Evolutionary conservation across 2,888 invertebrate genomes (phyloP), one percentile per base, ranked within the genome.

Genomic region (Troides helena): DNA sequence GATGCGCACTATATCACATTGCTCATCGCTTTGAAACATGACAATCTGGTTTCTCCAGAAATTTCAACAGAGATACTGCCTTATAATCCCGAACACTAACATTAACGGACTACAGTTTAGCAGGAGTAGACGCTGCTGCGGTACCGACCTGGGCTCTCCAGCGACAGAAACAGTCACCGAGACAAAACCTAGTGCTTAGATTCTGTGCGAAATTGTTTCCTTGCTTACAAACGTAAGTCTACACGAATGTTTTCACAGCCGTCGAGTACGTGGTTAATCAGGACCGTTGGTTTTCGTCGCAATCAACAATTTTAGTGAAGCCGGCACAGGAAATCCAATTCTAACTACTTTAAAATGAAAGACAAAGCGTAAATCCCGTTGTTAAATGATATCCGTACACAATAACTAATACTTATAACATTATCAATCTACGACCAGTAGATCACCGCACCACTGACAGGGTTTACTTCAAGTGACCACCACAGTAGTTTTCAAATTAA

Each of bases 191-290:
- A 18, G 18, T 2, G 4, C 5, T 6, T 43, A 50, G 17, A 18
- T 50, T 50, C 18, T 50, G 10, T 5, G 50, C 50, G 6, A 17
- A 18, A 8, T 18, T 17, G 50, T 50, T 50, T 18, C 3, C 1
- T 50, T 50, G 50, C 18, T 50, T 50, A 18, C 17, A 50, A 18
- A 18, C 18, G 50, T 50, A 50, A 50, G 18, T 50, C 53, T 53
- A 53, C 53, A 53, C 53, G 53, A 6, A 62, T 17, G 43, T 43
- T 43, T 46, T 62, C 10, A 30, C 30, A 3, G 17, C 10, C 23
- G 30, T 17, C 50, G 25, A 50, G 30, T 18, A 62, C 50, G 18
- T 46, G 50, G 50, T 14, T 30, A 63, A 63, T 65, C 57, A 58
- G n/a, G 17, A 58, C 39, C 17, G 4, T 25, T 21, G 57, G 21